Evolutionary conservation across 2,113 vertebrate genomes (phyloP).

Genomic region (Tringa solitaria): DNA sequence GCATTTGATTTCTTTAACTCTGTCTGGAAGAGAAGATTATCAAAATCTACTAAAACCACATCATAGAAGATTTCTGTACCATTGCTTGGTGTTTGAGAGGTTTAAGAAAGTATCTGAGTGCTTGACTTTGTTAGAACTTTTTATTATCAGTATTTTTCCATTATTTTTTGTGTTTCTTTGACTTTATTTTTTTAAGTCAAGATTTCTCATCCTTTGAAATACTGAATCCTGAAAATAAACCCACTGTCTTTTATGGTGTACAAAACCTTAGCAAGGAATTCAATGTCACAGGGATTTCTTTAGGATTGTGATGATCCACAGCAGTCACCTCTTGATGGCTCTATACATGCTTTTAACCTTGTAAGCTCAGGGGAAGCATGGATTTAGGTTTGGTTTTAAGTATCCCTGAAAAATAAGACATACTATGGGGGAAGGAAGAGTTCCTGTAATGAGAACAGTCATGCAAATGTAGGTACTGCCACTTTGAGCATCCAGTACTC

Average conservation of each 20-base stretch:
- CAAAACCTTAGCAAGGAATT: background rate
- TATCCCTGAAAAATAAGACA: background rate
- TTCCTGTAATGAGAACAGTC: background rate
- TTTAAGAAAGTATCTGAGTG: background rate
- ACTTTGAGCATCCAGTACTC: background rate
- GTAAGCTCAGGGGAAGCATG: background rate
- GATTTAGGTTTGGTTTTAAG: background rate
- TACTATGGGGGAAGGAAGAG: background rate
- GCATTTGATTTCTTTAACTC: background rate
- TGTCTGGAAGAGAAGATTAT: background rate
- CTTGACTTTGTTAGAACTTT: background rate
- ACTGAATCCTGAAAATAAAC: background rate
- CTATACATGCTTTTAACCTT: background rate
- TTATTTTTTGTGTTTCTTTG: background rate
- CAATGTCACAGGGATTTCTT: accelerated
- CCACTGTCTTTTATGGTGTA: background rate
- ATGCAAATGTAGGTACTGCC: background rate
- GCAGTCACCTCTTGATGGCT: background rate
- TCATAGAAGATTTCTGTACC: background rate
- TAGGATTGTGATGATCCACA: background rate
- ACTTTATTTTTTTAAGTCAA: background rate
- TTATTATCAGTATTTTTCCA: background rate
- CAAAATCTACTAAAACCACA: background rate
- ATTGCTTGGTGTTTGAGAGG: background rate
- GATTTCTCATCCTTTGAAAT: background rate